Percentiles rank a stretch among this genome's conserved stretches.
Conservation (phyloP, 2,113 vertebrate species). For the Eptatretus burgeri region DNA sequence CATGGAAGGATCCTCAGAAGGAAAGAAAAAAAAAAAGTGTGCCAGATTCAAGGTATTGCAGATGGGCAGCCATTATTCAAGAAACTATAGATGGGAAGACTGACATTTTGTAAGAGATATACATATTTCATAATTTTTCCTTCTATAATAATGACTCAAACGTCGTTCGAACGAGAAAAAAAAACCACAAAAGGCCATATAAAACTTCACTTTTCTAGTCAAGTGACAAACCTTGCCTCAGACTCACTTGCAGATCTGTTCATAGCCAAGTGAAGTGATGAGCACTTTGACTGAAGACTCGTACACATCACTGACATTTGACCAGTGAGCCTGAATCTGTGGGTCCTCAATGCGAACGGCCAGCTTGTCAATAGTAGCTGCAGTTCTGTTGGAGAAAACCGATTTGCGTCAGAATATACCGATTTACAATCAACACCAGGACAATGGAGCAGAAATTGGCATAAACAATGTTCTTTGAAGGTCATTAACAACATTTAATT, state of each 20-base stretch:
- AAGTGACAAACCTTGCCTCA: conserved; percentile 8
- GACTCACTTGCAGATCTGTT: conserved; percentile 97
- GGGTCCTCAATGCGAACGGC: conserved; percentile 80
- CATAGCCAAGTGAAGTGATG: conserved; percentile 91
- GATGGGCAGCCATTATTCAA: too few relatives aligned
- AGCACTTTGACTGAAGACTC: conserved; percentile 95
- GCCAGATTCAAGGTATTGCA: too few relatives aligned
- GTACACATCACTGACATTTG: conserved; percentile 84
- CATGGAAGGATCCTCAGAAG: too few relatives aligned
- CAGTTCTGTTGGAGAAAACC: conserved; percentile 28
- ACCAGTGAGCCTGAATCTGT: conserved; percentile 96
- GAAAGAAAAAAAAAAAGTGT: too few relatives aligned
- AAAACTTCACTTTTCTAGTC: conserved; percentile 9
- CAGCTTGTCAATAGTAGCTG: conserved; percentile 67
- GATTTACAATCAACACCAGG: neutral
- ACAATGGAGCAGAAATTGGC: neutral
- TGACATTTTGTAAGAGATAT: too few relatives aligned
- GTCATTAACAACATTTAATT: neutral
- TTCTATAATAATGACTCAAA: too few relatives aligned
- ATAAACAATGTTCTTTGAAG: neutral
- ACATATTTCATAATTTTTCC: too few relatives aligned
- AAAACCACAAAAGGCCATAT: too few relatives aligned
- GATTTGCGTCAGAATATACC: neutral
- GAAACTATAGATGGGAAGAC: too few relatives aligned
- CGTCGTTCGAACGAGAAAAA: too few relatives aligned